Evolutionary conservation across 2,888 invertebrate genomes (phyloP).

Genomic region (Lasioglossum oenotherae): DNA sequence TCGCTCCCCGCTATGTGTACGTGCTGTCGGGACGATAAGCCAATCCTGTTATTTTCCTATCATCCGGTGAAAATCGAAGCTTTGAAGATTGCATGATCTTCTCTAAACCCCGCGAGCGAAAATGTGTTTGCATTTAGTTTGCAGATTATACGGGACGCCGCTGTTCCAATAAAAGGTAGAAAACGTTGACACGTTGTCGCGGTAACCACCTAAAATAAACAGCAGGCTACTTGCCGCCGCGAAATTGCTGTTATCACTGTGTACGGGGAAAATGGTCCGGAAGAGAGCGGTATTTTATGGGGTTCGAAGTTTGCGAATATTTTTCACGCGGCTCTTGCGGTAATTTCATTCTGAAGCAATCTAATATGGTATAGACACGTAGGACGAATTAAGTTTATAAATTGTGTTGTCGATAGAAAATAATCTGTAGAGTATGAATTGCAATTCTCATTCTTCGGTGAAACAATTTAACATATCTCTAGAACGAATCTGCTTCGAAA

Average conservation of each 20-base stretch:
- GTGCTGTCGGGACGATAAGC: constrained; percentile 58
- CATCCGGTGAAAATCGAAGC: constrained; percentile 63
- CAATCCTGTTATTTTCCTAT: constrained; percentile 67
- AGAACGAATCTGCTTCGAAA: neutral
- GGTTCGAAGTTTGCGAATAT: neutral
- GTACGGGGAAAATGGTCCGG: neutral
- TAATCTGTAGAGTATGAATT: neutral
- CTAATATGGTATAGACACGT: neutral
- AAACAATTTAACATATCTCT: neutral
- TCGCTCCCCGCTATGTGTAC: constrained; percentile 59
- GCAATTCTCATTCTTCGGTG: neutral
- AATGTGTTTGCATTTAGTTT: constrained; percentile 22
- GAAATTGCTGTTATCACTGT: neutral
- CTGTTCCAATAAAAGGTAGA: neutral
- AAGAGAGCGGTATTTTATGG: neutral
- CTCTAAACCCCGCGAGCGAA: constrained; percentile 14
- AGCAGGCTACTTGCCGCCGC: neutral
- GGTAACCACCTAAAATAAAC: neutral
- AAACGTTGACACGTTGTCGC: constrained; percentile 6
- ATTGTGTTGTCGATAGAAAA: neutral
- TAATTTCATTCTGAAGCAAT: neutral
- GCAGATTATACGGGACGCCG: neutral
- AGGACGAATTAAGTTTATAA: neutral
- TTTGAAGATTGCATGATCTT: constrained; percentile 57
- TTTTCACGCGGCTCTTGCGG: neutral